Evolutionary conservation across 2,888 invertebrate species (phyloP).

Genomic region (Heterodera filipjevi): DNA sequence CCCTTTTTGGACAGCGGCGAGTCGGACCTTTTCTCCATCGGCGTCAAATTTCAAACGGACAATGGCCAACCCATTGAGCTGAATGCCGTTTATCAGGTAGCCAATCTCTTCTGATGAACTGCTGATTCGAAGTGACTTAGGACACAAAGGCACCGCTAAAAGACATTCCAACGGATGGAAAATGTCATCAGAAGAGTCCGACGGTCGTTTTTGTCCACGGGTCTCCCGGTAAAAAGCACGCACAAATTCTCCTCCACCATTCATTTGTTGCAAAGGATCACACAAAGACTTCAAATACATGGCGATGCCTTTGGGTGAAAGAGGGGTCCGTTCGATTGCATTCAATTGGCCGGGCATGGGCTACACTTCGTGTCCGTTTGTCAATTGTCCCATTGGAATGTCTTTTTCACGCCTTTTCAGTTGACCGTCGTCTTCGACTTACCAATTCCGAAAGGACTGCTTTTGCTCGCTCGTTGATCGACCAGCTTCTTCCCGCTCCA

Average conservation of each 20-base stretch:
- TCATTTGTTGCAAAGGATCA: slow-evolving; percentile 35
- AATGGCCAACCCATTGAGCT: not conserved
- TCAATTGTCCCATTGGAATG: not conserved
- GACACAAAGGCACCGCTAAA: not conserved
- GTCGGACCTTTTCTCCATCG: not conserved
- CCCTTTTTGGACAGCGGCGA: not conserved
- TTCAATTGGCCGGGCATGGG: slow-evolving; percentile 50
- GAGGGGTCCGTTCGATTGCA: slow-evolving; percentile 44
- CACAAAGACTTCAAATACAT: slow-evolving; percentile 54
- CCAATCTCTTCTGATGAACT: not conserved
- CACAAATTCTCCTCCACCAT: not conserved
- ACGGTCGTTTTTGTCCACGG: slow-evolving; percentile 44
- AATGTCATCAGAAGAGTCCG: not conserved
- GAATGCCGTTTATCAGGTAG: not conserved
- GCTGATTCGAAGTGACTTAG: not conserved
- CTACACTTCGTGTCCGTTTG: slow-evolving; percentile 40
- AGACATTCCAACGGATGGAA: not conserved
- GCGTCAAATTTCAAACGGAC: not conserved
- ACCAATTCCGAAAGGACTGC: slow-evolving; percentile 46
- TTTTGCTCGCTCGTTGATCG: slow-evolving; percentile 42
- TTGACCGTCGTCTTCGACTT: slow-evolving; percentile 39
- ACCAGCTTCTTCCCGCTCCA: slow-evolving; percentile 32
- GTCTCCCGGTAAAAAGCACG: slow-evolving; percentile 7
- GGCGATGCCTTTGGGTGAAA: slow-evolving; percentile 38
- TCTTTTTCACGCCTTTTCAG: slow-evolving; percentile 28